These are phyloP conservation scores for Macrostomum lignano DNA, from an alignment of 1,140 invertebrate species.

Conservation along the genomic window DNA sequence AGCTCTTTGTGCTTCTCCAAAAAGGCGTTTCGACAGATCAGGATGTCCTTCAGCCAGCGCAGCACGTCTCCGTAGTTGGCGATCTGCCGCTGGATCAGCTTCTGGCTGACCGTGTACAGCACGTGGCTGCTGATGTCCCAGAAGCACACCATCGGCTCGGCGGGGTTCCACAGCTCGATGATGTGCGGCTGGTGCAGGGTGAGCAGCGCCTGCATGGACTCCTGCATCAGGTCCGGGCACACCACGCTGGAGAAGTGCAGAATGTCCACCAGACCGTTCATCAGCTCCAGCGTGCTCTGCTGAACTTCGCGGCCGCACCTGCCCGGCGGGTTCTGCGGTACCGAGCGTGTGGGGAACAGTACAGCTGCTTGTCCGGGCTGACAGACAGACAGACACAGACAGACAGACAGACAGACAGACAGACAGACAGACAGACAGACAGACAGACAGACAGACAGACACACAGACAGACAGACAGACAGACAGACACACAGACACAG, in stretches of 20 bases:
- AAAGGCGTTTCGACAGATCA: constrained; percentile 70
- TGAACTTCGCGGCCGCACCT: too few relatives aligned
- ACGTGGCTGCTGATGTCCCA: constrained; percentile 90
- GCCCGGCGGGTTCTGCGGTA: too few relatives aligned
- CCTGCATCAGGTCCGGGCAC: constrained; percentile 73
- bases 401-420: too few relatives aligned
- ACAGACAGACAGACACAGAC: too few relatives aligned
- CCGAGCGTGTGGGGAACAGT: too few relatives aligned
- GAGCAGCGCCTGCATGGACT: constrained; percentile 79
- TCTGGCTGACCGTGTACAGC: constrained; percentile 81
- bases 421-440: too few relatives aligned
- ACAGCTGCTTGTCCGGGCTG: too few relatives aligned
- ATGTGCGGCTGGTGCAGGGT: constrained; percentile 71
- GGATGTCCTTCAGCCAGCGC: constrained; percentile 72
- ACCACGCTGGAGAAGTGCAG: constrained; percentile 40
- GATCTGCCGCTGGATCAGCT: constrained; percentile 81
- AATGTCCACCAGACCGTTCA: constrained; percentile 52
- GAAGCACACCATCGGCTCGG: constrained; percentile 71
- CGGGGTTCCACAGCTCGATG: constrained; percentile 87
- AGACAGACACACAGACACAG: too few relatives aligned
- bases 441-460: too few relatives aligned
- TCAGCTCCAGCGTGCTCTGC: constrained; percentile 68
- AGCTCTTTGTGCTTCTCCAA: constrained; percentile 68
- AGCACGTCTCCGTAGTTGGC: constrained; percentile 80
- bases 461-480: too few relatives aligned